Evolutionary conservation across 1,140 invertebrate species (phyloP), one percentile per base, ranked within the genome.

Genomic region (Papilio glaucus): DNA sequence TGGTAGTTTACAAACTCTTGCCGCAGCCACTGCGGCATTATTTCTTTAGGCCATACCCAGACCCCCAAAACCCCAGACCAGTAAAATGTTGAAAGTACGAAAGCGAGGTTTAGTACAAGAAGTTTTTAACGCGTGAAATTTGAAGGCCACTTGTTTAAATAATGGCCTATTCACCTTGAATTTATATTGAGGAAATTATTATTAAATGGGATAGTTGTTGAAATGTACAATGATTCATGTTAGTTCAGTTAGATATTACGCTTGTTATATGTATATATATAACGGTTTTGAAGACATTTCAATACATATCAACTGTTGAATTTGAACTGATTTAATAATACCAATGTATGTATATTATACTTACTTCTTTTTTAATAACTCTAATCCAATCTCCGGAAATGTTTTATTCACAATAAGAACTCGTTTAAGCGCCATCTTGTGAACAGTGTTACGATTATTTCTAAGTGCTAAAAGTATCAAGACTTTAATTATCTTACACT

Each of bases 331-430:
- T 7, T 45, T 1, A 2, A 4, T 71, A 65, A 45, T 33, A 4
- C 15, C 13, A 10, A 24, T 63, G 21, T 39, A 37, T 37, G 49
- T 41, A 8, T 49, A 45, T 65, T 42, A 67, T 73, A 85, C 87
- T 90, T 79, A 91, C 88, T 85, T 80, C 6, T 81, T 81, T 71
- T 82, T 85, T 12, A 91, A 73, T 42, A 88, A 68, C 5, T 88
- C 77, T 38, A 89, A 72, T 18, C 85, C 87, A 33, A 80, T 81
- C 4, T 29, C 69, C 0, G 89, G 86, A 72, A 78, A 89, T 9
- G 74, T 77, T 75, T 84, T 88, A 63, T 87, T 88, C 4, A 86
- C 87, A 39, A 91, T 80, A 10, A 91, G 71, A 63, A 91, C 84
- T 79, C 78, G 62, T 80, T 83, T 77, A 1, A 86, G 62, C 29